A percentile compares a stretch with the other conserved stretches of the same genome.
Conservation (phyloP, 2,888 invertebrate genomes). For the Amiota mariae region DNA sequence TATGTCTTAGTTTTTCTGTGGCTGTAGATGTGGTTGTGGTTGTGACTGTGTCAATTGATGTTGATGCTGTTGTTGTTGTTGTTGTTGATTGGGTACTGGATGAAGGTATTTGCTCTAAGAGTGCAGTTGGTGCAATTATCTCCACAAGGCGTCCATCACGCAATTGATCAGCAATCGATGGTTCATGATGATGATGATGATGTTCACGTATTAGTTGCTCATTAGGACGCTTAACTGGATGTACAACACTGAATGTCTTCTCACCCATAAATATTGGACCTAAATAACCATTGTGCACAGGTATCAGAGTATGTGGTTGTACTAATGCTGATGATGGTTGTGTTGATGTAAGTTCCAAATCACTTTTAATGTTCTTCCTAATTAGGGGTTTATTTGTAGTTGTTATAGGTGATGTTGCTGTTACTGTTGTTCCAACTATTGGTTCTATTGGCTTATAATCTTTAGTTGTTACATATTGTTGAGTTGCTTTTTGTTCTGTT, state of each 20-base stretch:
- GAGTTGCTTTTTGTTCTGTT: conserved; percentile 10
- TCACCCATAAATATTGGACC: conserved; percentile 72
- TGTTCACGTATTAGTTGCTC: conserved; percentile 33
- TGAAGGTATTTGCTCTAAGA: conserved; percentile 45
- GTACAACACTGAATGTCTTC: conserved; percentile 63
- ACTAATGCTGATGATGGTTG: neutral
- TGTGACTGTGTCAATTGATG: neutral
- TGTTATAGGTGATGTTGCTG: neutral
- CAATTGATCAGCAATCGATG: conserved; percentile 59
- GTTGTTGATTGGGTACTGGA: conserved; percentile 5
- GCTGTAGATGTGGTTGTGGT: too few species aligned
- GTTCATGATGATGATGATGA: conserved; percentile 49
- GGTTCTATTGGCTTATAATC: neutral
- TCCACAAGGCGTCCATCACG: conserved; percentile 65
- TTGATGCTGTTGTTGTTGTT: conserved; percentile 26
- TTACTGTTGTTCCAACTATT: too few species aligned
- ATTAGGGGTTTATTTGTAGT: conserved; percentile 30
- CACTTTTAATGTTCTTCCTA: conserved; percentile 32
- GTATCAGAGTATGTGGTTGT: conserved; percentile 39
- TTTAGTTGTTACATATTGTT: neutral
- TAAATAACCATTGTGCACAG: conserved; percentile 66
- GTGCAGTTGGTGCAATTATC: conserved; percentile 63
- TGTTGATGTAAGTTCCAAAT: conserved; percentile 33
- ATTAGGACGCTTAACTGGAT: conserved; percentile 50
- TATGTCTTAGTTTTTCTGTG: neutral